These are phyloP conservation scores for Mylabris phalerata DNA, from an alignment of 1,140 invertebrate genomes.

Conservation along the genomic window DNA sequence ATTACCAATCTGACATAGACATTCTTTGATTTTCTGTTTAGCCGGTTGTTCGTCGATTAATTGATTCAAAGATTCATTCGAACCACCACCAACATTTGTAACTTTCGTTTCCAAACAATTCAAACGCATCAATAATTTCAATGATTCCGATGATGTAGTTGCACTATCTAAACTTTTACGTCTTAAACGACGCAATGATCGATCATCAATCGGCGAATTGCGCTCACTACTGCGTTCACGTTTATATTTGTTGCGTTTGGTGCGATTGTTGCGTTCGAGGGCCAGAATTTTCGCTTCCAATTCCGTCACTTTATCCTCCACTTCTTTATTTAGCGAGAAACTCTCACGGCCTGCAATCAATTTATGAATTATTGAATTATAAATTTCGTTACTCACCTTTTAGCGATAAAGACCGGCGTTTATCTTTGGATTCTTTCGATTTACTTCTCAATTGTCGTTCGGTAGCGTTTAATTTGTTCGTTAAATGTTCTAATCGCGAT, in stretches of 20 bases:
- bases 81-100: slow-evolving; percentile 50
- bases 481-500: slow-evolving; percentile 76
- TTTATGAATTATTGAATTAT: neutral
- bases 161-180: slow-evolving; percentile 70
- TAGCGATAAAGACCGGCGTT: slow-evolving; percentile 70
- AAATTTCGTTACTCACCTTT: slow-evolving; percentile 52
- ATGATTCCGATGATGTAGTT: slow-evolving; percentile 61
- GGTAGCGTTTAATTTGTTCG: slow-evolving; percentile 68
- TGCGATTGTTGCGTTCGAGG: slow-evolving; percentile 45
- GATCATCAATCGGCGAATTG: slow-evolving; percentile 45
- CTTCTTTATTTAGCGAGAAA: slow-evolving; percentile 69
- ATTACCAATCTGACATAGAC: slow-evolving; percentile 26
- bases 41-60: slow-evolving; percentile 40
- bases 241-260: slow-evolving; percentile 27
- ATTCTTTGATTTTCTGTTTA: slow-evolving; percentile 36
- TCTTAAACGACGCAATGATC: slow-evolving; percentile 45
- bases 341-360: slow-evolving; percentile 52
- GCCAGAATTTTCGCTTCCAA: slow-evolving; percentile 68
- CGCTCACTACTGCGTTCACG: slow-evolving; percentile 34
- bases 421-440: slow-evolving; percentile 73
- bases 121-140: slow-evolving; percentile 68
- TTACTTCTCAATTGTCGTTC: slow-evolving; percentile 77
- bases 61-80: slow-evolving; percentile 47
- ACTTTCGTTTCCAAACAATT: slow-evolving; percentile 69
- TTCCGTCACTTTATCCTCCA: slow-evolving; percentile 74